phyloP scores from a whole-genome alignment of 2,797 vertebrate genomes.

The Pagetopsis macropterus region DNA sequence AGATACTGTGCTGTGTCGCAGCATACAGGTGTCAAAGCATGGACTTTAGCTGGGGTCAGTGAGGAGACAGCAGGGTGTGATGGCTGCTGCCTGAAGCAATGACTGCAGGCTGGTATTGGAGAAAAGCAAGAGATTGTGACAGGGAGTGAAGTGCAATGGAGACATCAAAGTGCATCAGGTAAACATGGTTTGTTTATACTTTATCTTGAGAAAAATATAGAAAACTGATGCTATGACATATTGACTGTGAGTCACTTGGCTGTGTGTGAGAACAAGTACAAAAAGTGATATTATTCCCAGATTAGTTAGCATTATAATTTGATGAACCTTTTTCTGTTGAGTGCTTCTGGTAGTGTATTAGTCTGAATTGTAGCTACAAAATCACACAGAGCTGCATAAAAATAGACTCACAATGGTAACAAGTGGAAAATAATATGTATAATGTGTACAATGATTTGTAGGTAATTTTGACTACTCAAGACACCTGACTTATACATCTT shows the following conservation, averaged over 20 bases:
- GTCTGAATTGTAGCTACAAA: too few relatives aligned
- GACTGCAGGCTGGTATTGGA: not conserved
- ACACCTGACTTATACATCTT: too few relatives aligned
- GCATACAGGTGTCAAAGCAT: conserved; percentile 34
- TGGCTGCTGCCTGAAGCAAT: not conserved
- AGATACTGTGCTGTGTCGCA: conserved; percentile 18
- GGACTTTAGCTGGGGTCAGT: conserved; percentile 20
- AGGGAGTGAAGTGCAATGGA: not conserved
- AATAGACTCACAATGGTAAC: too few relatives aligned
- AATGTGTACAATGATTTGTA: too few relatives aligned
- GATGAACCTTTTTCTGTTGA: too few relatives aligned
- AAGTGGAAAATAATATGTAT: too few relatives aligned
- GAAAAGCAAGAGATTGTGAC: not conserved
- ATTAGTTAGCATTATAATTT: conserved; percentile 7
- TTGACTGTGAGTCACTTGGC: conserved; percentile 20
- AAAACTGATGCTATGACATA: not conserved
- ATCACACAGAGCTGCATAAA: too few relatives aligned
- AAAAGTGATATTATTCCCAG: conserved; percentile 19
- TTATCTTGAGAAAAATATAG: not conserved
- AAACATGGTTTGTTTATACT: not conserved
- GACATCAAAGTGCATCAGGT: not conserved
- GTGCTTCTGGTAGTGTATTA: too few relatives aligned
- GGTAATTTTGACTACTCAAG: too few relatives aligned
- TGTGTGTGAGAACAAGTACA: conserved; percentile 21
- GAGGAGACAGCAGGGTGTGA: conserved; percentile 14